These are phyloP conservation scores for Ametastegia equiseti DNA, from an alignment of 2,888 invertebrate species.

Conservation along the genomic window DNA sequence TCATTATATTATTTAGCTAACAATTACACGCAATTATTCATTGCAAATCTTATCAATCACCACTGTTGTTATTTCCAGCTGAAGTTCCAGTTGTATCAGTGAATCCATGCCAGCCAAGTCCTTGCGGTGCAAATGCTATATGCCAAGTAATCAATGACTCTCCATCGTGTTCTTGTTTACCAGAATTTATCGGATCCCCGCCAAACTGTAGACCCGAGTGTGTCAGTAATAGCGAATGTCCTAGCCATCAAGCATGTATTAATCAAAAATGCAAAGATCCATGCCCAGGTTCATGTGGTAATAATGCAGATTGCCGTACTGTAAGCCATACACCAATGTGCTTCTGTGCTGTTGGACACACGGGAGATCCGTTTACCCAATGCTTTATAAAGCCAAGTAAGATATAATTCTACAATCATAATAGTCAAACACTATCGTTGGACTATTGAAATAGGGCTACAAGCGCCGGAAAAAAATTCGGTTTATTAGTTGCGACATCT, in stretches of 20 bases:
- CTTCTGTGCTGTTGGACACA: slow-evolving; percentile 65
- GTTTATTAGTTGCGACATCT: no score
- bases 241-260: slow-evolving; percentile 83
- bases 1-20: background rate
- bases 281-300: slow-evolving; percentile 84
- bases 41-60: slow-evolving; percentile 2
- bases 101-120: slow-evolving; percentile 86
- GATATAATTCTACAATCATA: slow-evolving; percentile 50
- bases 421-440: background rate
- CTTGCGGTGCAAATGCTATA: slow-evolving; percentile 89
- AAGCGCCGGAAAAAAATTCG: no score
- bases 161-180: slow-evolving; percentile 86
- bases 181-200: slow-evolving; percentile 83
- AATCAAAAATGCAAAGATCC: slow-evolving; percentile 88
- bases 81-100: slow-evolving; percentile 69
- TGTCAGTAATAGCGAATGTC: slow-evolving; percentile 86
- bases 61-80: slow-evolving; percentile 50
- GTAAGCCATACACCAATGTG: slow-evolving; percentile 84
- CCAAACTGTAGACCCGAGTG: slow-evolving; percentile 90
- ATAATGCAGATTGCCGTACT: slow-evolving; percentile 84
- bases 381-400: slow-evolving; percentile 68
- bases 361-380: slow-evolving; percentile 72
- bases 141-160: slow-evolving; percentile 85
- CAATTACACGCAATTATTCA: background rate
- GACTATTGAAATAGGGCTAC: no score